Percentiles rank a stretch among this genome's conserved stretches.
Evolutionary conservation across 2,888 invertebrate species (phyloP).

Genomic region (Apodemia duryi): DNA sequence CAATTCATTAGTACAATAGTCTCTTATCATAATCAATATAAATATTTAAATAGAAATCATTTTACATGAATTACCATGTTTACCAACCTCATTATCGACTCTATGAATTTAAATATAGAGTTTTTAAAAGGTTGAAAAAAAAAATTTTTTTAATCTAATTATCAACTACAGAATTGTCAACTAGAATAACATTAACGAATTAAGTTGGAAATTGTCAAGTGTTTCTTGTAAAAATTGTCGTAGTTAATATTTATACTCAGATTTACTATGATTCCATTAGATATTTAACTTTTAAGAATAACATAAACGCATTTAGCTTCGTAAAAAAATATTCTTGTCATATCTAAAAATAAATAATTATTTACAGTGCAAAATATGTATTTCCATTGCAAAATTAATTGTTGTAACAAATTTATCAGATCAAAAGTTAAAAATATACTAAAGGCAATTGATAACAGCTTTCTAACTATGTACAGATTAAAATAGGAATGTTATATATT

Average conservation of each 20-base stretch:
- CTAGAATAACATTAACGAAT: too few species aligned
- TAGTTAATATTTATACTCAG: neutral
- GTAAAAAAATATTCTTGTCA: slow-evolving; percentile 15
- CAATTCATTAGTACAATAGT: neutral
- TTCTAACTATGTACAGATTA: slow-evolving; percentile 29
- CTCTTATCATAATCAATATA: too few species aligned
- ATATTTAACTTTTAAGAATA: neutral
- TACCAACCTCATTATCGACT: neutral
- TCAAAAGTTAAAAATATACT: slow-evolving; percentile 2
- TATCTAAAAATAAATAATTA: slow-evolving; percentile 14
- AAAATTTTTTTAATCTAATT: too few species aligned
- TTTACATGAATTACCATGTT: neutral
- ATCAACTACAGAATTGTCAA: too few species aligned
- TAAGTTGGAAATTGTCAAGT: neutral
- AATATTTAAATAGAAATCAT: neutral
- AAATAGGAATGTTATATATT: slow-evolving; percentile 20
- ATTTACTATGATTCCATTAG: neutral
- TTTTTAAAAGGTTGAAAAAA: neutral
- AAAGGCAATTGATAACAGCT: slow-evolving; percentile 3
- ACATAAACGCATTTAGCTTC: slow-evolving; percentile 5
- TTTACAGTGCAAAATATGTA: slow-evolving; percentile 12
- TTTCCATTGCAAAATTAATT: slow-evolving; percentile 8
- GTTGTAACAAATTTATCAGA: neutral
- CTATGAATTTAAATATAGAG: neutral
- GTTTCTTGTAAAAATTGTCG: neutral